Base-by-base conservation (phyloP, 2,888 invertebrate genomes). In the Monoplex corrugatus region DNA sequence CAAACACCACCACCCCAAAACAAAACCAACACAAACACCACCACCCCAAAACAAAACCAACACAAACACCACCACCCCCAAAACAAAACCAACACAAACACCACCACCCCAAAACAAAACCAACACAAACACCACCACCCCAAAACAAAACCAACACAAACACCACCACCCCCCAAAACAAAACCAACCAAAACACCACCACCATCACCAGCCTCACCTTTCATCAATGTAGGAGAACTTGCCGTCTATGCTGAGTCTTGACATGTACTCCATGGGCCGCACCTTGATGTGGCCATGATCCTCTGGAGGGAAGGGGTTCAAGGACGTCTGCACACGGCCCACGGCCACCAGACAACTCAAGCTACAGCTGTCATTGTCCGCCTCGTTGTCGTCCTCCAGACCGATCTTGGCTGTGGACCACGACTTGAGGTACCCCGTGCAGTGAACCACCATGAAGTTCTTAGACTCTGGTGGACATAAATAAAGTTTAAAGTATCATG, bases 191-290 rank as follows among this genome's bases (percentile, higher is more conserved):
- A 68, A 23, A 68, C 16, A 6, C 68, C 57, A 50, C 50, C 16
- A 75, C 75, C 0, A 8, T 3, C 35, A 32, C 10, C 13, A 2
- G 45, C 8, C 84, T 45, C 78, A 98, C 98, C 98, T 97, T 96
- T 98, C 98, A 96, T 99, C 99, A 8, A 98, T 98, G 95, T 98
- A 98, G 5, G 98, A 96, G 96, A 98, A 98, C 96, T 98, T 99
- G 8, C 98, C 98, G 95, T 99, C 99, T 88, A 98, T 97, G 0
- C 98, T 97, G 95, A 98, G 98, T 0, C 98, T 96, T 0, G 98
- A 98, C 82, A 98, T 97, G 95, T 98, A 99, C 92, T 95, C 95
- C 90, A 94, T 92, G 6, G 95, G 94, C 43, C 94, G 91, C 38
- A 95, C 93, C 87, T 94, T 91, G 63, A 91, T 92, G 90, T 91